phyloP scores from a whole-genome alignment of 1,140 invertebrate species.

The Euwallacea fornicatus region DNA sequence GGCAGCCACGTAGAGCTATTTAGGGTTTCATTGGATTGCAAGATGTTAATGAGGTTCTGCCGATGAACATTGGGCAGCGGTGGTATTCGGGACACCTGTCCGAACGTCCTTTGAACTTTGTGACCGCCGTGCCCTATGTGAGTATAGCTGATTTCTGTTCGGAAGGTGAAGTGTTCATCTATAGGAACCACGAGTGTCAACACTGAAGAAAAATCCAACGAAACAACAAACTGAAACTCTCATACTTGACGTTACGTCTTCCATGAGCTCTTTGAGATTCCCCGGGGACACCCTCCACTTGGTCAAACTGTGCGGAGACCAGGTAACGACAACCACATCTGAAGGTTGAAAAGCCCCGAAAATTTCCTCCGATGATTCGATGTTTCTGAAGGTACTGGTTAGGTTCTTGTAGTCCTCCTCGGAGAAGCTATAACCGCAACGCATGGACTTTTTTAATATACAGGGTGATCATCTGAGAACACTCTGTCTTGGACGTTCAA shows the following conservation, averaged over 20 bases:
- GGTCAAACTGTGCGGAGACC: slow-evolving; percentile 12
- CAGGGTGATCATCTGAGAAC: neutral
- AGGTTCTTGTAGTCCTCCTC: slow-evolving; percentile 17
- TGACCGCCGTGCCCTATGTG: slow-evolving; percentile 8
- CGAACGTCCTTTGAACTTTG: slow-evolving; percentile 8
- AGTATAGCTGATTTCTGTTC: slow-evolving; percentile 14
- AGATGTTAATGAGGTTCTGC: slow-evolving; percentile 10
- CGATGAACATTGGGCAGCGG: slow-evolving; percentile 2
- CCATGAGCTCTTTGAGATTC: neutral
- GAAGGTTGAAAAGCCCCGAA: slow-evolving; percentile 17
- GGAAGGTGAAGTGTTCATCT: slow-evolving; percentile 11
- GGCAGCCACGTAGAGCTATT: slow-evolving; percentile 11
- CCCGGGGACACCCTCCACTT: slow-evolving; percentile 32
- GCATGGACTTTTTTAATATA: neutral
- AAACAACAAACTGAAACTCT: neutral
- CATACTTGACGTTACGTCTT: slow-evolving; percentile 13
- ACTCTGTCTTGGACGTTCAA: neutral
- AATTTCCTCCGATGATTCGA: slow-evolving; percentile 10
- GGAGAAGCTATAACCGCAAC: neutral
- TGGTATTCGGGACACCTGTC: slow-evolving; percentile 4
- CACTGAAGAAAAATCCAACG: neutral
- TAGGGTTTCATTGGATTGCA: neutral
- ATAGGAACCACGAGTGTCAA: neutral
- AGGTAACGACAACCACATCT: slow-evolving; percentile 20
- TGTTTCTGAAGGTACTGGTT: slow-evolving; percentile 25